Conservation (phyloP, 2,113 vertebrate genomes). For the Datnioides undecimradiatus region DNA sequence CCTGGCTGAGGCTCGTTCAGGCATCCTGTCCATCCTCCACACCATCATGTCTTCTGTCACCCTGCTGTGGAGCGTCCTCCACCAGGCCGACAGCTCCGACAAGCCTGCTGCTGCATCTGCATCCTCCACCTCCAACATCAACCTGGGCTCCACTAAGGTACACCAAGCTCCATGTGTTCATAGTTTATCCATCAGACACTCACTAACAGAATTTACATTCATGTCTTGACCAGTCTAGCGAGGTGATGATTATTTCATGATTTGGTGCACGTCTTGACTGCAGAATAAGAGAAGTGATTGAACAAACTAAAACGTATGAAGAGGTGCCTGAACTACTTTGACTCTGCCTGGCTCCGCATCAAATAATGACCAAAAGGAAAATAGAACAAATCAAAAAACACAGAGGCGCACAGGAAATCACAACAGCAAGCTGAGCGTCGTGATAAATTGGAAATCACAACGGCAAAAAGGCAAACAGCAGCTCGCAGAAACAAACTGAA, state of each 20-base stretch:
- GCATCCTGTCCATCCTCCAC: constrained; percentile 96
- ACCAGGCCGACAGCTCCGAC: constrained; percentile 93
- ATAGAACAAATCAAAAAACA: too few species aligned
- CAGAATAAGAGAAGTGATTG: background rate
- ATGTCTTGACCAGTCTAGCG: background rate
- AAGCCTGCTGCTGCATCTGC: constrained; percentile 88
- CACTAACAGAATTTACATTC: background rate
- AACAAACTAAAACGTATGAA: background rate
- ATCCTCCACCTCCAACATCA: constrained; percentile 92
- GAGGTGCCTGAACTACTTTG: background rate
- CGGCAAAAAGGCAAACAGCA: too few species aligned
- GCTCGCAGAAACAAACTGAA: too few species aligned
- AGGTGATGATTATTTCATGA: background rate
- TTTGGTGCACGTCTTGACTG: background rate
- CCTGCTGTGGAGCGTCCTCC: constrained; percentile 94
- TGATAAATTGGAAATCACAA: too few species aligned
- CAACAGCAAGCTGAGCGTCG: too few species aligned
- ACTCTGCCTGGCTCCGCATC: background rate
- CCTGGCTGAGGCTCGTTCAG: constrained; percentile 93
- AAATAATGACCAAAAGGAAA: background rate
- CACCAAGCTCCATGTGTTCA: background rate
- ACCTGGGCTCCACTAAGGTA: constrained; percentile 98
- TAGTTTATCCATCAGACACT: background rate
- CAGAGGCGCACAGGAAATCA: too few species aligned
- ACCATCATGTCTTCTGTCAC: constrained; percentile 99